Evolutionary conservation across 2,797 vertebrate species (phyloP).

Genomic region (Prionace glauca): DNA sequence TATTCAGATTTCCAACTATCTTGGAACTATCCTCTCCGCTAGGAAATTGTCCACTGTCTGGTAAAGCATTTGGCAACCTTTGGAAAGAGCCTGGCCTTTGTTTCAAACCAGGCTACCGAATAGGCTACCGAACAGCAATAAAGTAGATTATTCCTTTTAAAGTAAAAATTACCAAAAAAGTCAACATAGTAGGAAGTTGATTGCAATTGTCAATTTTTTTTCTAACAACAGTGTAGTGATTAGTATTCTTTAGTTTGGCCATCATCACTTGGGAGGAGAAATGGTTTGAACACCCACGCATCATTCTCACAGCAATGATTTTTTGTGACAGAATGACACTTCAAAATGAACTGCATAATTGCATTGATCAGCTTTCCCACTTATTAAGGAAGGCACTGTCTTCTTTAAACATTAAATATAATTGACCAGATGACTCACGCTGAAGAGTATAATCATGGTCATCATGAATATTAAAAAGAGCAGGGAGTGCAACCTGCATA

Average conservation of each 20-base stretch:
- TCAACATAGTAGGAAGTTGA: background rate
- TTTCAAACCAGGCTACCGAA: background rate
- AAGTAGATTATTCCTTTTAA: background rate
- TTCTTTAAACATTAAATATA: constrained; percentile 5
- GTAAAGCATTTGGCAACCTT: no score
- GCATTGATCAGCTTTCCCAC: background rate
- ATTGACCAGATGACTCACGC: background rate
- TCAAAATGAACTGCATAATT: constrained; percentile 10
- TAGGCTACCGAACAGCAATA: background rate
- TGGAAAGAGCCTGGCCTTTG: no score
- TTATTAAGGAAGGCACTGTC: background rate
- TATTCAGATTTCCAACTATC: no score
- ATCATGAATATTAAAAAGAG: background rate
- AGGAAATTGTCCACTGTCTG: no score
- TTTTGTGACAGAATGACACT: background rate
- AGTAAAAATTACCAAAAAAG: background rate
- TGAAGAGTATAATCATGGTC: background rate
- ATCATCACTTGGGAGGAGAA: background rate
- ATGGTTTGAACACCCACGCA: background rate
- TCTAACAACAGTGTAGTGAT: background rate
- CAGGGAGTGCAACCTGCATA: background rate
- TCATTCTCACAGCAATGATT: background rate
- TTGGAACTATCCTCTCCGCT: no score
- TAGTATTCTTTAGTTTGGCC: background rate
- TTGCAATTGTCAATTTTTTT: background rate